Percentiles rank a stretch among this genome's conserved stretches.
Evolutionary conservation across 2,888 invertebrate genomes (phyloP).

Genomic region (Hypercompe scribonia): DNA sequence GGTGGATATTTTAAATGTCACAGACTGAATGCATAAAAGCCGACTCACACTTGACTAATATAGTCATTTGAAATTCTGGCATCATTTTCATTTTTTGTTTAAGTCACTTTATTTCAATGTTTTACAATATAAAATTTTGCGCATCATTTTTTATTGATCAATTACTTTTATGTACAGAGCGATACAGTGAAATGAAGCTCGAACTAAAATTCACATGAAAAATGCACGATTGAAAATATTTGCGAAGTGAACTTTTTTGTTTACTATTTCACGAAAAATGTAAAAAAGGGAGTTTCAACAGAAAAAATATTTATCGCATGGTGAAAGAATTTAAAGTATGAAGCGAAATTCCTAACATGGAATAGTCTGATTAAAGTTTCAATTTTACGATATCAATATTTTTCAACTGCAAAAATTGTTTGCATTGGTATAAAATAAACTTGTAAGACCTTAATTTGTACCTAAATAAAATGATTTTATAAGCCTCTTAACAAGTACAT

Average conservation of each 20-base stretch:
- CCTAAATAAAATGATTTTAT: too few relatives aligned
- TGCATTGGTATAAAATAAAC: too few relatives aligned
- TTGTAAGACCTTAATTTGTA: too few relatives aligned
- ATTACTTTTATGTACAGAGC: not conserved
- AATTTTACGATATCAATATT: not conserved
- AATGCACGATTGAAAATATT: not conserved
- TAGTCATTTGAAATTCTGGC: not conserved
- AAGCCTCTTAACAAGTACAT: too few relatives aligned
- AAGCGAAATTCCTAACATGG: not conserved
- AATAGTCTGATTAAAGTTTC: not conserved
- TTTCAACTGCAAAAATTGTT: too few relatives aligned
- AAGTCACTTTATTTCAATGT: not conserved
- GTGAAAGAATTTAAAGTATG: not conserved
- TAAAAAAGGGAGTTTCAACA: not conserved
- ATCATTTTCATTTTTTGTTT: not conserved
- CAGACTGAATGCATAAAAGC: not conserved
- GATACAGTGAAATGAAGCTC: not conserved
- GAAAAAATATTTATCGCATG: not conserved
- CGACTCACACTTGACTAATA: not conserved
- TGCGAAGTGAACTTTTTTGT: not conserved
- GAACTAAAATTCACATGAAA: not conserved
- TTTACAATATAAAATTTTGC: not conserved
- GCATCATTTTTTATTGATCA: not conserved
- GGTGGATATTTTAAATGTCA: too few relatives aligned
- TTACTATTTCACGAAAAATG: not conserved